These are phyloP conservation scores for Mus spicilegus DNA, from an alignment of 2,113 vertebrate genomes.

Conservation along the genomic window DNA sequence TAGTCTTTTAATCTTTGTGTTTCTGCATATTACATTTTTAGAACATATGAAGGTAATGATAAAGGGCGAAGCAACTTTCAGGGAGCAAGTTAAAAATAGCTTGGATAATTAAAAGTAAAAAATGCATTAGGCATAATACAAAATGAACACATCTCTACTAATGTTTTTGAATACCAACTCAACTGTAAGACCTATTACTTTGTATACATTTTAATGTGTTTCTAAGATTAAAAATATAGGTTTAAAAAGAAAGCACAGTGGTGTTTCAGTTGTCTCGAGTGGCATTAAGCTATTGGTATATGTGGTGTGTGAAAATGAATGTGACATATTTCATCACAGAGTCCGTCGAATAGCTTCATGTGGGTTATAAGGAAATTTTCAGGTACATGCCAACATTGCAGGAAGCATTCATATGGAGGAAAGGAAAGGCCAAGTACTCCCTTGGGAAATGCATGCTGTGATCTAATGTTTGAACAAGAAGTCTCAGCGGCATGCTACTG, in stretches of 20 bases:
- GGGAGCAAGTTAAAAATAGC: neutral
- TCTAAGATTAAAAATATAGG: neutral
- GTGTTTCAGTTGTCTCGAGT: neutral
- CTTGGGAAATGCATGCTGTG: neutral
- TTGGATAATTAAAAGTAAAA: neutral
- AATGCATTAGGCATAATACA: neutral
- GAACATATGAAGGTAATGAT: neutral
- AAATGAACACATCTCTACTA: neutral
- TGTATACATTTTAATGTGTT: neutral
- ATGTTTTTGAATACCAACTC: neutral
- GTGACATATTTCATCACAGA: constrained; percentile 69
- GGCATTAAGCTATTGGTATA: constrained; percentile 36
- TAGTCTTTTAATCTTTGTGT: neutral
- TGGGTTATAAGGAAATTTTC: constrained; percentile 50
- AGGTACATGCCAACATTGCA: neutral
- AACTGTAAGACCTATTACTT: neutral
- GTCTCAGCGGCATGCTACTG: neutral
- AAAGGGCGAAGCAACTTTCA: neutral
- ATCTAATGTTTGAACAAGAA: constrained; percentile 18
- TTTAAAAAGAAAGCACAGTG: neutral
- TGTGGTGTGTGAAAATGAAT: constrained; percentile 63
- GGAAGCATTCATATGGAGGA: neutral
- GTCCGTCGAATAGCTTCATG: neutral
- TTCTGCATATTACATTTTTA: neutral
- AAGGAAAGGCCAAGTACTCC: constrained; percentile 51